A percentile compares a stretch with the other conserved stretches of the same genome.
Conservation (phyloP, 2,797 vertebrate genomes). For the Leptodactylus fallax region DNA sequence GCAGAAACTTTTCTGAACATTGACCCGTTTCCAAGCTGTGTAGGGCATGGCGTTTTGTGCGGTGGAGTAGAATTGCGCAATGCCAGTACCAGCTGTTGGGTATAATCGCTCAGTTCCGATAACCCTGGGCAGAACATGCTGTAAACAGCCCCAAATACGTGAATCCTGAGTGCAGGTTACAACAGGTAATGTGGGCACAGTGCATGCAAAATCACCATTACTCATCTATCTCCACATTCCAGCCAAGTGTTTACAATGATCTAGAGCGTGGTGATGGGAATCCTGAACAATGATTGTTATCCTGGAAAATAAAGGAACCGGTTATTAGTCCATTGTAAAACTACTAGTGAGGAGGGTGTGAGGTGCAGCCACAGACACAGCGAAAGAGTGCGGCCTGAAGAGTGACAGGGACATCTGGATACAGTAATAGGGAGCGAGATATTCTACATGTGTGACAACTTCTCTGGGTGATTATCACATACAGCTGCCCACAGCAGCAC, state of each 20-base stretch:
- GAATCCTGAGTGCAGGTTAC: not conserved
- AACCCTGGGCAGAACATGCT: not conserved
- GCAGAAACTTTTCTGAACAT: not conserved
- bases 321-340: conserved; percentile 23
- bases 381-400: not conserved
- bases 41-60: not conserved
- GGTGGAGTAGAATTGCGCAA: not conserved
- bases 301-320: conserved; percentile 11
- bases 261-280: not conserved
- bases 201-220: not conserved
- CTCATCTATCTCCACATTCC: not conserved
- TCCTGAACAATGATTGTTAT: not conserved
- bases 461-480: not conserved
- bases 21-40: not conserved
- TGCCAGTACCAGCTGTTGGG: not conserved
- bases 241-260: not conserved
- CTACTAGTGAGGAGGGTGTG: not conserved
- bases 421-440: not conserved
- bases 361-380: not conserved
- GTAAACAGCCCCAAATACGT: not conserved
- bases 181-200: conserved; percentile 5
- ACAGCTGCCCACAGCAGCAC: conserved; percentile 2
- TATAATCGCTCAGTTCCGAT: not conserved
- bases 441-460: not conserved
- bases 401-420: conserved; percentile 4